Percentiles rank a stretch among this genome's conserved stretches.
These are phyloP conservation scores for Bombus ignitus DNA, from an alignment of 1,140 invertebrate genomes.

Conservation along the genomic window DNA sequence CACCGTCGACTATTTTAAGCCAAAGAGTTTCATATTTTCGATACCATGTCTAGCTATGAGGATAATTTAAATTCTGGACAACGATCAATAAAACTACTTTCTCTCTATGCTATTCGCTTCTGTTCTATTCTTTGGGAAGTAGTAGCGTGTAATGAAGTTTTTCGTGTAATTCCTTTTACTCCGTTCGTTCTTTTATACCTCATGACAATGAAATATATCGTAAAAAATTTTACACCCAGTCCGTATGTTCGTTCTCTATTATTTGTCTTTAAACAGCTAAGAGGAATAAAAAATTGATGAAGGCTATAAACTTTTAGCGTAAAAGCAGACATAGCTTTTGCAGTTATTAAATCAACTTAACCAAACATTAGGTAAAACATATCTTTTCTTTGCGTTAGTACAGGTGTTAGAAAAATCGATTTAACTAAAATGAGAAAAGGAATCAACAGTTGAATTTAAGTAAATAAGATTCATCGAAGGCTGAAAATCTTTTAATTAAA, in stretches of 20 bases:
- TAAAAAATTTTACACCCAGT: not conserved
- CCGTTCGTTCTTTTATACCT: too few relatives aligned
- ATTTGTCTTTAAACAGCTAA: not conserved
- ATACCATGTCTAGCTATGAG: constrained; percentile 26
- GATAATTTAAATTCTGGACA: constrained; percentile 56
- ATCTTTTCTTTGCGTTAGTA: not conserved
- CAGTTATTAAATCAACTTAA: not conserved
- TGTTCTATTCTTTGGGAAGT: not conserved
- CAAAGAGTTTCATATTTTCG: constrained; percentile 30
- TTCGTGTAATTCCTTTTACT: too few relatives aligned
- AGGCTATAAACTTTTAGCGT: not conserved
- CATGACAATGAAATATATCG: too few relatives aligned
- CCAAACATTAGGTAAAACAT: too few relatives aligned
- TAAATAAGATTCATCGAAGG: not conserved
- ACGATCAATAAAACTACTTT: constrained; percentile 58
- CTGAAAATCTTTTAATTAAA: constrained; percentile 10
- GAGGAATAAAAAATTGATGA: not conserved
- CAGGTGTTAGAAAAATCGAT: not conserved
- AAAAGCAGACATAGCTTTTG: not conserved
- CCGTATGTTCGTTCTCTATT: not conserved
- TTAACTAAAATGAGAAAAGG: not conserved
- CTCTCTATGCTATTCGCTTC: constrained; percentile 38
- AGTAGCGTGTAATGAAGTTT: not conserved
- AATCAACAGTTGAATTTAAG: not conserved
- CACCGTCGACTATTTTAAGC: not conserved